These are phyloP conservation scores for Folsomia manolachei DNA, from an alignment of 2,888 invertebrate species.

Conservation along the genomic window DNA sequence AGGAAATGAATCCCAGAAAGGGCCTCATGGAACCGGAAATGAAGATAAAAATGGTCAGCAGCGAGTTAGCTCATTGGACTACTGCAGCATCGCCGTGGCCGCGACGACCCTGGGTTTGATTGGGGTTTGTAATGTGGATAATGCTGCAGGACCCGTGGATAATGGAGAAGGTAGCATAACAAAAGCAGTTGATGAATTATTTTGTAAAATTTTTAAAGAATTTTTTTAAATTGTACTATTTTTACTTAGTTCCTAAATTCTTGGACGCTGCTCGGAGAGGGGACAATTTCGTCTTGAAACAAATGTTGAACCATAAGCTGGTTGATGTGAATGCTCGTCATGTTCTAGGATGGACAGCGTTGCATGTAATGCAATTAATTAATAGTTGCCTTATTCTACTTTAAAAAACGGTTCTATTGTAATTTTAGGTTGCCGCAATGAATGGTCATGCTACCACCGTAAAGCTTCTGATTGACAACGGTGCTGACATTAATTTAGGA, in stretches of 20 bases:
- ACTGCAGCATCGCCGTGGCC: background rate
- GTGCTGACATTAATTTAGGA: conserved; percentile 73
- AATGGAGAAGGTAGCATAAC: background rate
- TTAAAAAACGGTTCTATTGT: too few species aligned
- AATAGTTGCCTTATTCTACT: too few species aligned
- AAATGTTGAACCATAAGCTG: conserved; percentile 14
- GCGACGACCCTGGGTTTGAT: background rate
- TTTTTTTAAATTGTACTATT: conserved; percentile 15
- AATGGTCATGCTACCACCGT: conserved; percentile 67
- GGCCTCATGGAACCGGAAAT: too few species aligned
- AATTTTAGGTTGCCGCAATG: conserved; percentile 70
- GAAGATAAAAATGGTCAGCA: too few species aligned
- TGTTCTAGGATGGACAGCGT: conserved; percentile 78
- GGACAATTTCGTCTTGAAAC: conserved; percentile 19
- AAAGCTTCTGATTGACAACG: conserved; percentile 64
- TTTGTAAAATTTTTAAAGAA: background rate
- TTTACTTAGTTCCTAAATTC: conserved; percentile 6
- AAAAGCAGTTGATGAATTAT: background rate
- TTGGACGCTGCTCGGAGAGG: conserved; percentile 31
- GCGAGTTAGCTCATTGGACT: background rate
- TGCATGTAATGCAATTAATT: too few species aligned
- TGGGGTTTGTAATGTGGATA: conserved; percentile 4
- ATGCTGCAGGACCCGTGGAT: background rate
- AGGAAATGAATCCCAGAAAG: too few species aligned
- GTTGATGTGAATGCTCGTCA: conserved; percentile 69